Base-by-base conservation (phyloP, 2,113 vertebrate genomes). In the Tricholaema leucomelas region DNA sequence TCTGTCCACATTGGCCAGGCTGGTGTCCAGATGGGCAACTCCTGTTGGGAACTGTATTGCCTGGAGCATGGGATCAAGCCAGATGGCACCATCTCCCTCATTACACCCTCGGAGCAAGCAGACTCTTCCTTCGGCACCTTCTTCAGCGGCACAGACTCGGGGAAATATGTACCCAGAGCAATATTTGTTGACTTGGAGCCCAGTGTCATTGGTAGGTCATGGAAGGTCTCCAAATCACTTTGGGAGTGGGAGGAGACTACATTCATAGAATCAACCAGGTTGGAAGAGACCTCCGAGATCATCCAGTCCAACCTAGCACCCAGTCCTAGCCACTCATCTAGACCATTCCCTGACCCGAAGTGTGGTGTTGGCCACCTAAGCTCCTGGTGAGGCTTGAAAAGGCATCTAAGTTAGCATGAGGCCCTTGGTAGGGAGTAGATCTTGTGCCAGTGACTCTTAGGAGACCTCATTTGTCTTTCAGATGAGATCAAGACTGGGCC, bases 41-140 rank as follows among this genome's bases (percentile, higher is more conserved):
- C 97, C 84, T 98, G 98, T 77, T 98, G 98, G 98, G 98, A 99
- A 86, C 97, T 99, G 25, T 98, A 98, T 74, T 98, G 98, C 86
- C 92, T 98, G 80, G 98, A 98, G 90, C 98, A 99, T 7, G 98
- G 96, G 31, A 98, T 98, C n/a, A 88, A 97, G 92, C 97, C 97
- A 3, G 96, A 98, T 5, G 98, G 98, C 1, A 69, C 82, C 33
- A 85, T 98, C 95, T 90, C 96, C 2, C 31, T 65, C 23, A 4
- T 6, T 11, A 18, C 52, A 18, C 46, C 91, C 12, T 56, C 21
- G 3, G 79, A 71, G 35, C 60, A 19, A 25, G 10, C 5, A 40
- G 88, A 88, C 17, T 74, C 81, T 38, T 97, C 97, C n/a, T 98
- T 97, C 14, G 76, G 95, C 35, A 97, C 94, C 20, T 98, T 98